Conservation (phyloP, 1,140 invertebrate genomes). For the Drosophila arizonae region DNA sequence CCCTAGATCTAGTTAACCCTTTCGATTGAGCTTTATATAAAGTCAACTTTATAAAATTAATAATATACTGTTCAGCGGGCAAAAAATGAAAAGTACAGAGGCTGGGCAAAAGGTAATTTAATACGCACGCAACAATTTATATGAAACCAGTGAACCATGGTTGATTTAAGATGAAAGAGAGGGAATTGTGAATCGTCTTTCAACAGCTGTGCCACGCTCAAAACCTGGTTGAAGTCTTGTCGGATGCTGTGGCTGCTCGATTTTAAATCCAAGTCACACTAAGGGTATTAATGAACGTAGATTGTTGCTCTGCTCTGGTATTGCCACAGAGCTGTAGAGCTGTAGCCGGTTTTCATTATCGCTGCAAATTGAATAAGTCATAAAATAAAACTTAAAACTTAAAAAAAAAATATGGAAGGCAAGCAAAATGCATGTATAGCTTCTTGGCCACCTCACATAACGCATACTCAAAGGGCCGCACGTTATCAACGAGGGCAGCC, state of each 20-base stretch:
- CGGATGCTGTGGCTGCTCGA: conserved; percentile 53
- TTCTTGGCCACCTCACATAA: too few species aligned
- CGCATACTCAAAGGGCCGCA: conserved; percentile 4
- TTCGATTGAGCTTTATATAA: conserved; percentile 9
- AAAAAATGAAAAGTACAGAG: conserved; percentile 21
- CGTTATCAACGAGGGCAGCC: conserved; percentile 61
- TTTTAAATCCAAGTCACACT: conserved; percentile 81
- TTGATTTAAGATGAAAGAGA: conserved; percentile 23
- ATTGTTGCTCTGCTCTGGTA: conserved; percentile 27
- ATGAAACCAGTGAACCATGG: conserved; percentile 53
- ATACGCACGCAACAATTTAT: conserved; percentile 35
- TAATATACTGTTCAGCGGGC: conserved; percentile 53
- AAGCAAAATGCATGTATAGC: conserved; percentile 43
- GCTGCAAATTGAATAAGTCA: conserved; percentile 71
- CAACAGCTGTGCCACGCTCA: conserved; percentile 42
- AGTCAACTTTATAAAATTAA: conserved; percentile 61
- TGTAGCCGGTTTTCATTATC: conserved; percentile 33
- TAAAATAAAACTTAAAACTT: conserved; percentile 35
- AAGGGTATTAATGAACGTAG: conserved; percentile 79
- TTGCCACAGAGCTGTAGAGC: conserved; percentile 2
- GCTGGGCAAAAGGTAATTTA: conserved; percentile 50
- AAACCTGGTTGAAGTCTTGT: conserved; percentile 4
- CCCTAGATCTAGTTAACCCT: background rate
- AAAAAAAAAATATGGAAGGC: conserved; percentile 28
- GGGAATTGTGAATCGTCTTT: conserved; percentile 36